Base-by-base conservation (phyloP, 2,888 invertebrate species). In the Ormyrus labotus region DNA sequence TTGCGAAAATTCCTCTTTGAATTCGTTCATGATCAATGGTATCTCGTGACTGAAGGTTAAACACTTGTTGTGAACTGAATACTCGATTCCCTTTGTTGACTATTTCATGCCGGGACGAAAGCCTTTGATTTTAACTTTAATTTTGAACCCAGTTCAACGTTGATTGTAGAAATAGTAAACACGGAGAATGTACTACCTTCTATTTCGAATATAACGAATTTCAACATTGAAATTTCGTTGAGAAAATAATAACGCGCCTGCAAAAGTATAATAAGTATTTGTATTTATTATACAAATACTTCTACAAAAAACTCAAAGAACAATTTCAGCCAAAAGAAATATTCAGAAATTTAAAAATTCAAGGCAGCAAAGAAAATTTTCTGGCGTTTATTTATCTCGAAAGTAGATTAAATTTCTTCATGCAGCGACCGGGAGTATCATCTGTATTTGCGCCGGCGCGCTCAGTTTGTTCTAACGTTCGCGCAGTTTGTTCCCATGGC, bases 381-480 rank as follows among this genome's bases (percentile, higher is more conserved):
- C 7, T 53, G 10, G 19, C 0, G 19, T 19, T 19, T 34, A 19
- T 57, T 72, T 61, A 67, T 78, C 78, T 60, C 53, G n/a, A 75
- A 80, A 73, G 68, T 45, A 69, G 64, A 77, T 81, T 76, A 77
- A 74, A 70, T 81, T 73, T 70, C 73, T 73, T 55, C 50, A 73
- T 65, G 55, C 34, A 34, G 10, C 19, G 19, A n/a, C 50, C 69
- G 51, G 45, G 1, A 58, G 53, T 63, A 69, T 84, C 85, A 84
- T 84, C 84, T 84, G 84, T 85, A 77, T 86, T 86, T 84, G 81
- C 78, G 72, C 69, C 47, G 58, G 63, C 73, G 64, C 70, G 71
- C 74, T 64, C 60, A 7, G 83, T 83, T 84, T 84, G 82, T 82
- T 83, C 81, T 55, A 55, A 64, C 64, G 57, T 71, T 9, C 8